Conservation (phyloP, 2,888 invertebrate genomes). For the Orchesellides sinensis region DNA sequence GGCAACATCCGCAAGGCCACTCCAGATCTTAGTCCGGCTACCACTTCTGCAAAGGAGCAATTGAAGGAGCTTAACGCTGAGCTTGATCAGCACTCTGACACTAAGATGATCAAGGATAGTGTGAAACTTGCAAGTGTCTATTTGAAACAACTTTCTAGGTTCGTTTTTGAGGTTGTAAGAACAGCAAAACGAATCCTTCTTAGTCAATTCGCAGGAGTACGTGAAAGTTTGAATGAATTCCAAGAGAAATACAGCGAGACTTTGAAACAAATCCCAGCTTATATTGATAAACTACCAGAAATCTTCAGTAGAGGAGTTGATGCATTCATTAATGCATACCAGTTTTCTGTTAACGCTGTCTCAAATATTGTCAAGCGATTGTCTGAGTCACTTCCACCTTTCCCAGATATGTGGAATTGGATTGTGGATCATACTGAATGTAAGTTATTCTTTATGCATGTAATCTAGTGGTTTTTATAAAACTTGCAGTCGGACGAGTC, state of each 20-base stretch:
- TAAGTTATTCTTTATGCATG: too few species aligned
- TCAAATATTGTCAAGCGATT: slow-evolving; percentile 49
- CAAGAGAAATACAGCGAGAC: slow-evolving; percentile 55
- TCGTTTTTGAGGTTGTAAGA: slow-evolving; percentile 32
- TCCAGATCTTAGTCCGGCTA: slow-evolving; percentile 81
- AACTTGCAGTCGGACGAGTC: background rate
- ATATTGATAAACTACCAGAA: slow-evolving; percentile 37
- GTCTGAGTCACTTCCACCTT: slow-evolving; percentile 41
- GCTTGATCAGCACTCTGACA: slow-evolving; percentile 83
- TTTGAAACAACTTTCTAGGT: slow-evolving; percentile 13
- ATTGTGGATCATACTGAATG: slow-evolving; percentile 55
- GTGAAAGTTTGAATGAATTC: slow-evolving; percentile 35
- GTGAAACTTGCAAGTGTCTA: background rate
- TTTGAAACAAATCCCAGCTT: slow-evolving; percentile 58
- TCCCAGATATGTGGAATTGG: slow-evolving; percentile 62
- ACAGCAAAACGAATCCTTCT: slow-evolving; percentile 34
- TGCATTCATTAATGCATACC: slow-evolving; percentile 77
- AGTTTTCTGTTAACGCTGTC: slow-evolving; percentile 71
- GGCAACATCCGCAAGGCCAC: slow-evolving; percentile 80
- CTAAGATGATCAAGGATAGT: slow-evolving; percentile 78
- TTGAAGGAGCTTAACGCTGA: slow-evolving; percentile 84
- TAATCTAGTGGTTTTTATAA: too few species aligned
- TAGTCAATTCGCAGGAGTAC: slow-evolving; percentile 16
- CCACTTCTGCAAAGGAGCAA: slow-evolving; percentile 83
- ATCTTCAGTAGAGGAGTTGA: slow-evolving; percentile 77